Evolutionary conservation across 2,888 invertebrate genomes (phyloP).

Genomic region (Lapara coniferarum): DNA sequence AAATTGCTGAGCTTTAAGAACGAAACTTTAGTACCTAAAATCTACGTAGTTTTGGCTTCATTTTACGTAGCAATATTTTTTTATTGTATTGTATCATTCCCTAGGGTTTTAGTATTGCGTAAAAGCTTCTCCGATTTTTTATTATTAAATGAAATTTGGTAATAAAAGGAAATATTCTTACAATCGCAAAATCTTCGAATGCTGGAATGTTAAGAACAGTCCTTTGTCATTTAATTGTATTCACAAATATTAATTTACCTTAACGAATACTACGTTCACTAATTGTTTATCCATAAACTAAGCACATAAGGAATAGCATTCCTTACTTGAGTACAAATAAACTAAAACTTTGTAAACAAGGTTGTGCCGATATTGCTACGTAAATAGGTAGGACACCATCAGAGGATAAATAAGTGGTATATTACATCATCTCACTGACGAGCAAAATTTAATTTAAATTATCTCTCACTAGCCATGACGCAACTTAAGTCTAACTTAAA

Average conservation of each 20-base stretch:
- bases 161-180: background rate
- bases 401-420: background rate
- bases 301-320: constrained; percentile 10
- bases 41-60: background rate
- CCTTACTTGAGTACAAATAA: constrained; percentile 12
- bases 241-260: background rate
- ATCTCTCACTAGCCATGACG: background rate
- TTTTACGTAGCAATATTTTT: background rate
- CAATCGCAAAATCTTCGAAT: background rate
- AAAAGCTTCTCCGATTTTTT: background rate
- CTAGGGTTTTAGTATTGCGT: too few species aligned
- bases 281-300: constrained; percentile 9
- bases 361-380: background rate
- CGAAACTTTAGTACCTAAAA: background rate
- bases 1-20: background rate
- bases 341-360: constrained; percentile 2
- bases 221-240: constrained; percentile 8
- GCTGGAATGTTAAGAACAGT: background rate
- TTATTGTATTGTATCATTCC: too few species aligned
- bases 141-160: background rate
- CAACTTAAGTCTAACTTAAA: background rate
- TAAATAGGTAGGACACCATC: constrained; percentile 2
- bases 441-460: background rate
- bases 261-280: background rate
- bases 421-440: background rate